Conservation (phyloP, 2,113 vertebrate species). For the Ginglymostoma cirratum region DNA sequence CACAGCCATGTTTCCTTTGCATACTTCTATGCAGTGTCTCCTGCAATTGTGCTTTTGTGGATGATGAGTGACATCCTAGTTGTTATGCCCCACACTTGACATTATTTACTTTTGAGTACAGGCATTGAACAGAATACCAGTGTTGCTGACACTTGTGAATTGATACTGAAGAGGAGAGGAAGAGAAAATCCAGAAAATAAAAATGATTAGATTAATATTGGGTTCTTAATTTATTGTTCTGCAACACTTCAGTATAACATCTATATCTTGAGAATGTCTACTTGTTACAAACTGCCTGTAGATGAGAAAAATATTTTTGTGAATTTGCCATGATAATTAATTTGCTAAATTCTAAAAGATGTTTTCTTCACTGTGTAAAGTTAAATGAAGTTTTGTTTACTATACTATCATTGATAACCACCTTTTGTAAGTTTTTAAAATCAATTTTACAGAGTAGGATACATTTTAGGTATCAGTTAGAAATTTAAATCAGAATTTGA, state of each 20-base stretch:
- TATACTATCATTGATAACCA: background rate
- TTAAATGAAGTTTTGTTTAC: background rate
- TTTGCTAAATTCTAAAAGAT: background rate
- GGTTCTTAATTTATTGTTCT: background rate
- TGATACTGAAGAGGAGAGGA: background rate
- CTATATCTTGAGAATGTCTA: background rate
- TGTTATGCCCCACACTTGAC: background rate
- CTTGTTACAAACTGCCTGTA: background rate
- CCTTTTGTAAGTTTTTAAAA: too few species aligned
- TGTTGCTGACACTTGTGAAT: background rate
- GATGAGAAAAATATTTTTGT: background rate
- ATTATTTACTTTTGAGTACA: background rate
- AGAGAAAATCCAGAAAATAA: background rate
- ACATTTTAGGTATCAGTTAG: background rate
- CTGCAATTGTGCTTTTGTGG: background rate
- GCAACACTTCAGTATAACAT: background rate
- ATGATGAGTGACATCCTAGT: background rate
- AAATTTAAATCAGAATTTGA: background rate
- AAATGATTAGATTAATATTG: background rate
- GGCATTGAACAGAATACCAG: background rate
- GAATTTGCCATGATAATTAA: background rate
- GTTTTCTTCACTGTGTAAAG: background rate
- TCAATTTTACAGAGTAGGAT: background rate
- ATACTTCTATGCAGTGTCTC: background rate
- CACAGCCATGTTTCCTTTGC: background rate